Evolutionary conservation across 2,888 invertebrate genomes (phyloP).

Genomic region (Penaeus monodon): DNA sequence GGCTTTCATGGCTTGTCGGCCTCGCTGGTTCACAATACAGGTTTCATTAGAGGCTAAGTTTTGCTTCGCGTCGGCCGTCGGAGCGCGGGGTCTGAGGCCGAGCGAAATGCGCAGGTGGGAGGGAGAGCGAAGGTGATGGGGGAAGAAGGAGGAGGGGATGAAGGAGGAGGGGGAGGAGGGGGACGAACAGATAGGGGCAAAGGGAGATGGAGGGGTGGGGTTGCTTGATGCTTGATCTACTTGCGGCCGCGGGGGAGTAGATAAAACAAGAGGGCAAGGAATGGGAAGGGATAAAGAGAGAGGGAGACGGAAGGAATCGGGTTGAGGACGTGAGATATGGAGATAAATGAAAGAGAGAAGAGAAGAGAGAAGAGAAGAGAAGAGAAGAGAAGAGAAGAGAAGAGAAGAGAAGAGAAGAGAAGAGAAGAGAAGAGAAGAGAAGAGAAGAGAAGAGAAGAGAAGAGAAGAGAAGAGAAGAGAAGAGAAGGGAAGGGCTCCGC

Average conservation of each 20-base stretch:
- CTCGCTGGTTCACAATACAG: too few relatives aligned
- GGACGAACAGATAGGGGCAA: too few relatives aligned
- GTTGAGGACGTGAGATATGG: too few relatives aligned
- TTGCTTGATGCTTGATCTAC: too few relatives aligned
- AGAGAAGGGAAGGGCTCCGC: not conserved
- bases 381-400: not conserved
- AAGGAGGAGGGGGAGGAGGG: too few relatives aligned
- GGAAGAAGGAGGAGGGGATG: too few relatives aligned
- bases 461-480: not conserved
- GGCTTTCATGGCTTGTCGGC: not conserved
- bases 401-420: not conserved
- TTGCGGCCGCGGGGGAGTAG: not conserved
- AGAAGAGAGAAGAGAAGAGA: not conserved
- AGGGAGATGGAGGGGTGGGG: too few relatives aligned
- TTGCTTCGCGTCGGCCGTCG: too few relatives aligned
- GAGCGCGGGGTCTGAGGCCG: too few relatives aligned
- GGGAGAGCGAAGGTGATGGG: too few relatives aligned
- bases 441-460: not conserved
- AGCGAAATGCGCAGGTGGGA: too few relatives aligned
- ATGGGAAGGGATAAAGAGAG: slow-evolving; percentile 1
- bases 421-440: not conserved
- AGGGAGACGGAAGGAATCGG: not conserved
- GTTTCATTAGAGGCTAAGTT: too few relatives aligned
- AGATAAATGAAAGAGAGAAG: not conserved
- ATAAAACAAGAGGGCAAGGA: not conserved